Percentiles rank a stretch among this genome's conserved stretches.
Conservation (phyloP, 2,113 vertebrate genomes). For the Aramus guarauna region DNA sequence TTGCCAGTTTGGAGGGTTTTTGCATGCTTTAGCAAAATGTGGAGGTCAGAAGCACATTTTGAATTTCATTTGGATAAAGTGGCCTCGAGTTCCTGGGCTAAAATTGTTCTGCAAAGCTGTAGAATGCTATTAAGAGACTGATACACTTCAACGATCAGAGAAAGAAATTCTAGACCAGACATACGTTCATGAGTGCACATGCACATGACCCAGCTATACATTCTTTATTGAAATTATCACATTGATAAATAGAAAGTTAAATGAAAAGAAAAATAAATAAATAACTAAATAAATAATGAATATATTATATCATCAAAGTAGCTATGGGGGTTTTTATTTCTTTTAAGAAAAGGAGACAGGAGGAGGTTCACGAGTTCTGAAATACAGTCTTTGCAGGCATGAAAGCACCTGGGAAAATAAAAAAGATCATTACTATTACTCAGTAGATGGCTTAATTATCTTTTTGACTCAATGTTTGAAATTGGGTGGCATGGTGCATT, state of each 20-base stretch:
- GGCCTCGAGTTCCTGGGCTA: neutral
- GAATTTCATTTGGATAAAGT: neutral
- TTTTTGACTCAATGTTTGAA: constrained; percentile 8
- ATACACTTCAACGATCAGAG: neutral
- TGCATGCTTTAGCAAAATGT: neutral
- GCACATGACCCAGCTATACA: neutral
- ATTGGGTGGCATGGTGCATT: neutral
- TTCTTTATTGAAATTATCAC: neutral
- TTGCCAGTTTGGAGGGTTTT: accelerated
- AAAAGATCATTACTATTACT: neutral
- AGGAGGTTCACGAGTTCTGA: neutral
- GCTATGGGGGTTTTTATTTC: neutral
- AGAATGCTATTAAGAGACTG: neutral
- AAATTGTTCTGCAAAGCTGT: neutral
- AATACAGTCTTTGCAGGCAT: neutral
- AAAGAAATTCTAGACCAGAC: neutral
- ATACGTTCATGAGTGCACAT: accelerated
- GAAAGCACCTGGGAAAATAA: neutral
- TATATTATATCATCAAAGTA: neutral
- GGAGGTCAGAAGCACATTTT: neutral
- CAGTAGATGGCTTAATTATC: neutral
- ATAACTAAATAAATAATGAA: neutral
- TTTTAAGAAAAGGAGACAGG: neutral
- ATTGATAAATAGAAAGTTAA: neutral
- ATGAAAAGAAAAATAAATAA: neutral